Percentiles rank a stretch among this genome's conserved stretches.
phyloP scores from a whole-genome alignment of 2,113 vertebrate genomes.

The Eptesicus fuscus region DNA sequence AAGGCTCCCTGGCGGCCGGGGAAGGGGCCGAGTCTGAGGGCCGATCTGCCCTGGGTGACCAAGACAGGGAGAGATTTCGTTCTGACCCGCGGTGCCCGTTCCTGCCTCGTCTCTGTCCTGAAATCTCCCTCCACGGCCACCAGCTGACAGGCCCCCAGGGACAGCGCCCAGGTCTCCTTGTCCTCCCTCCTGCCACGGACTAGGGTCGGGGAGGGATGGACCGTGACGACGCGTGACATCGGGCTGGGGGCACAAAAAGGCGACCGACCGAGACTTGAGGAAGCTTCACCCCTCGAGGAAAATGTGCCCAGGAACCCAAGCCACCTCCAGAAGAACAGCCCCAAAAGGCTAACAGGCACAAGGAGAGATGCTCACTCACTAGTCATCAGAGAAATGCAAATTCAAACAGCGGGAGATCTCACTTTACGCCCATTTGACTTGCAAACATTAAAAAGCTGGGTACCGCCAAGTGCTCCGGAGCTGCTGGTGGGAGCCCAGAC shows the following conservation, averaged over 20 bases:
- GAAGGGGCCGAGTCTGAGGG: neutral
- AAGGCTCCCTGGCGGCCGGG: too few species aligned
- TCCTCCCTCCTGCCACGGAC: neutral
- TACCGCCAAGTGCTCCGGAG: neutral
- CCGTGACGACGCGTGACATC: rapidly evolving
- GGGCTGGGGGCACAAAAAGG: neutral
- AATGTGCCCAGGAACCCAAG: neutral
- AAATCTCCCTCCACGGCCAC: neutral
- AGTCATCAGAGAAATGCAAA: neutral
- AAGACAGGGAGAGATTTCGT: too few species aligned
- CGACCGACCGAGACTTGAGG: neutral
- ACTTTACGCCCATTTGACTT: neutral
- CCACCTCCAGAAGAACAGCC: neutral
- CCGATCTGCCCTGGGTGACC: neutral
- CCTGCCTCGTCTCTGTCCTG: neutral
- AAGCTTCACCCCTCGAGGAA: neutral
- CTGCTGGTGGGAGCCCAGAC: neutral
- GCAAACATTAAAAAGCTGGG: neutral
- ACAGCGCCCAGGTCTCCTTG: neutral
- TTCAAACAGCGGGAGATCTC: neutral
- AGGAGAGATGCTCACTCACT: neutral
- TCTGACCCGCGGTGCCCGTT: neutral
- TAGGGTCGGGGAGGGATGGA: neutral
- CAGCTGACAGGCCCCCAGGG: neutral
- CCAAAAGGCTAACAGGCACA: neutral